phyloP scores from a whole-genome alignment of 2,888 invertebrate genomes.

The Cryptus viduatorius region DNA sequence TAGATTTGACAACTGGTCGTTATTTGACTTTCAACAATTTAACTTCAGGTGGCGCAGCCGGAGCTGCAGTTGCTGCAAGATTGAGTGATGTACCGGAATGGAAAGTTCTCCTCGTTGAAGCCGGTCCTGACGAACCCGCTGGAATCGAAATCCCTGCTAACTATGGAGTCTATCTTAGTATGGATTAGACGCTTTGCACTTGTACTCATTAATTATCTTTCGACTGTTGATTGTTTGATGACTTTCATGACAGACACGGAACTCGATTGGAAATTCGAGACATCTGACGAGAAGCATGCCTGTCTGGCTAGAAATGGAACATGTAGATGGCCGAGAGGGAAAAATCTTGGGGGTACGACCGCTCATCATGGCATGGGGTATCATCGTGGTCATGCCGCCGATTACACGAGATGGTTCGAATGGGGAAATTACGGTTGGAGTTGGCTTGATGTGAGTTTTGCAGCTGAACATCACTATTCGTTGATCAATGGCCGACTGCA shows the following conservation, averaged over 20 bases:
- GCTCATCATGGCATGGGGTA: conserved; percentile 94
- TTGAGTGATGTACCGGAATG: conserved; percentile 88
- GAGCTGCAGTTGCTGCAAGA: conserved; percentile 88
- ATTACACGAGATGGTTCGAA: conserved; percentile 91
- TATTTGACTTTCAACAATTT: background rate
- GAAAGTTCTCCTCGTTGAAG: conserved; percentile 89
- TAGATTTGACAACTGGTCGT: background rate
- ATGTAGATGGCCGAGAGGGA: conserved; percentile 90
- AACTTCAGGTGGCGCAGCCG: conserved; percentile 87
- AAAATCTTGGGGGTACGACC: conserved; percentile 90
- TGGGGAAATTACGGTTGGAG: conserved; percentile 91
- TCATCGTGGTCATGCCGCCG: conserved; percentile 90
- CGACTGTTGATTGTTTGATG: background rate
- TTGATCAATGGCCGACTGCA: background rate
- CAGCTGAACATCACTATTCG: background rate
- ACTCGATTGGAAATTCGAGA: conserved; percentile 89
- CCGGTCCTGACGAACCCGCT: conserved; percentile 89
- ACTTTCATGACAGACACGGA: conserved; percentile 80
- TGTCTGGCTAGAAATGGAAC: conserved; percentile 86
- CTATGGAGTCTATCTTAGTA: conserved; percentile 76
- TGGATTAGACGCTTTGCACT: background rate
- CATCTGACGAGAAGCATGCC: conserved; percentile 88
- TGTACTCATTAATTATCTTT: background rate
- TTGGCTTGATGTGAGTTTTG: conserved; percentile 86
- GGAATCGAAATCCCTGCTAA: conserved; percentile 84